A percentile compares a stretch with the other conserved stretches of the same genome.
These are phyloP conservation scores for Momotus momota DNA, from an alignment of 2,797 vertebrate species.

Conservation along the genomic window DNA sequence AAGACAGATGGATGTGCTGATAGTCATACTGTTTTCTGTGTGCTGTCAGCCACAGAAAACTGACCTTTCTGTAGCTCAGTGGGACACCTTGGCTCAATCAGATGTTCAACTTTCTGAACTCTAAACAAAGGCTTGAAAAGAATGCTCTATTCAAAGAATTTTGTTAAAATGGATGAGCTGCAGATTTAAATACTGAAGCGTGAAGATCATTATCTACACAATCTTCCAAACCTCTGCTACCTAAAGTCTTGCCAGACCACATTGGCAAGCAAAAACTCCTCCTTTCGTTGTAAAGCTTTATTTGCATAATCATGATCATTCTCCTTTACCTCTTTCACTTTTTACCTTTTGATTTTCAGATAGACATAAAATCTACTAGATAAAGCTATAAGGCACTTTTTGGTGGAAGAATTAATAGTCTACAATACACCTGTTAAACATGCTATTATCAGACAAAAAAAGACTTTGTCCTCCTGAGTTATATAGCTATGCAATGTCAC, in stretches of 20 bases:
- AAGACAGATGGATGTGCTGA: not conserved
- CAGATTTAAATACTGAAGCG: not conserved
- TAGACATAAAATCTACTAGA: not conserved
- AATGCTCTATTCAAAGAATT: not conserved
- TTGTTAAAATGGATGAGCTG: not conserved
- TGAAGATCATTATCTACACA: not conserved
- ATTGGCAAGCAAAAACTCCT: not conserved
- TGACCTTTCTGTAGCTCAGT: not conserved
- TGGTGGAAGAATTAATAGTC: slow-evolving; percentile 7
- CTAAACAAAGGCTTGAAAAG: not conserved
- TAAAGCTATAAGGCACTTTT: not conserved
- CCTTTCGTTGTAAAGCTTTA: not conserved
- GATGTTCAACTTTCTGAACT: not conserved
- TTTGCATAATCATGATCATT: slow-evolving; percentile 31
- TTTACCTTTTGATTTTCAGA: slow-evolving; percentile 3
- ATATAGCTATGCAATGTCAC: not conserved
- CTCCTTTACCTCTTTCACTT: not conserved
- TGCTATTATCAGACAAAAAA: not conserved
- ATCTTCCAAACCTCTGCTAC: not conserved
- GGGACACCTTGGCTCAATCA: not conserved
- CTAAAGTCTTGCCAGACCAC: not conserved
- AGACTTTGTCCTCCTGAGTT: not conserved
- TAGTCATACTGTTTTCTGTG: not conserved
- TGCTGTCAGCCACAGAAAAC: not conserved
- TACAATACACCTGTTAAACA: slow-evolving; percentile 10